Evolutionary conservation across 2,888 invertebrate species (phyloP), one percentile per base, ranked within the genome.

Genomic region (Papilio demoleus): DNA sequence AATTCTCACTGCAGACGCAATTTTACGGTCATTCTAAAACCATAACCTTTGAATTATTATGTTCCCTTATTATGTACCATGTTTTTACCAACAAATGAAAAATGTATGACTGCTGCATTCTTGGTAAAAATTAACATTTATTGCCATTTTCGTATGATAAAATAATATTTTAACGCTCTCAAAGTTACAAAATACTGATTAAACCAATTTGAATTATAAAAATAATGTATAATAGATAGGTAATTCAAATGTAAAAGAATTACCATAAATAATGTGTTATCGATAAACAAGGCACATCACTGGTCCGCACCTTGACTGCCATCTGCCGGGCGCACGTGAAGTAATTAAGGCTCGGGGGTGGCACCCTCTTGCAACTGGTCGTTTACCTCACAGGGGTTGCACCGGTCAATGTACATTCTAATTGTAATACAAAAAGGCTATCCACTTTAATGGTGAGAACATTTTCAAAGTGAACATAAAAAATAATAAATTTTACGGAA

Each of bases 291-390:
- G 80, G 85, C 77, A 79, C 91, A 86, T 80, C 91, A 82, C 90
- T 91, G 82, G 78, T 80, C 83, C 84, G 89, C 92, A 92, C 92
- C 92, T 92, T 92, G 92, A 88, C 86, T 83, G 72, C 88, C 90
- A 92, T 90, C 92, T 92, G 92, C 92, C 87, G 82, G 79, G 81
- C 83, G 84, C 90, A 88, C 89, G 90, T 89, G 88, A 89, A 85
- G 89, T 84, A 89, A 90, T 92, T 91, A 90, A 87, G 85, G 82
- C 70, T 84, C 79, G 91, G 90, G 92, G 91, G 92, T 88, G 90
- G 83, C 90, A 88, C 90, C 90, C 92, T 89, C 88, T 79, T 75
- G 76, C 75, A 59, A 68, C 75, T 88, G 90, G 90, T 89, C 91
- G 85, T 90, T 92, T 89, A 90, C 92, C 92, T 87, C 81, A 74